These are phyloP conservation scores for Oxyruncus cristatus DNA, from an alignment of 2,113 vertebrate genomes.

Conservation along the genomic window DNA sequence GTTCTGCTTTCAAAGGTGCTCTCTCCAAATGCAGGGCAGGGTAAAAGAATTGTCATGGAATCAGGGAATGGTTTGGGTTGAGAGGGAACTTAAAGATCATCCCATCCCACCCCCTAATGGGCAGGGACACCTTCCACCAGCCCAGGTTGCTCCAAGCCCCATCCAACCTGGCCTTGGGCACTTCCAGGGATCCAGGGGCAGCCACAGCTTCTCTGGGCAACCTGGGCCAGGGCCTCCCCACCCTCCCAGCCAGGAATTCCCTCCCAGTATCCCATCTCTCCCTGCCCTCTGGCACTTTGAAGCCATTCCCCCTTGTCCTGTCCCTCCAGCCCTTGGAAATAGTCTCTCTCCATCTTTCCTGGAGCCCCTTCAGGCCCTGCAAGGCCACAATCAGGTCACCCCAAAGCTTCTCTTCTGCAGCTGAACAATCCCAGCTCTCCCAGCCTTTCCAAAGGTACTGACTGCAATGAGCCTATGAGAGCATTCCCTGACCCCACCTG, in stretches of 20 bases:
- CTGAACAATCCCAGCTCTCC: not conserved
- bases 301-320: not conserved
- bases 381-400: not conserved
- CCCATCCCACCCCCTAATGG: not conserved
- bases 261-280: fast-evolving
- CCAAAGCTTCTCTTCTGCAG: not conserved
- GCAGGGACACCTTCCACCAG: not conserved
- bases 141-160: not conserved
- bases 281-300: not conserved
- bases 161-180: not conserved
- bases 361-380: not conserved
- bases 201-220: not conserved
- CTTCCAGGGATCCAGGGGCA: not conserved
- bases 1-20: not conserved
- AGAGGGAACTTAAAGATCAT: not conserved
- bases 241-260: not conserved
- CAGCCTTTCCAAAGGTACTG: not conserved
- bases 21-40: not conserved
- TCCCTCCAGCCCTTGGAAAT: not conserved
- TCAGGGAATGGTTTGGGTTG: not conserved
- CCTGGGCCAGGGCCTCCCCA: not conserved
- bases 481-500: not conserved
- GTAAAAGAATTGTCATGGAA: not conserved
- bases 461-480: not conserved
- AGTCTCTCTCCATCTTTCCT: not conserved